Evolutionary conservation across 2,797 vertebrate species (phyloP).

Genomic region (Anas acuta): DNA sequence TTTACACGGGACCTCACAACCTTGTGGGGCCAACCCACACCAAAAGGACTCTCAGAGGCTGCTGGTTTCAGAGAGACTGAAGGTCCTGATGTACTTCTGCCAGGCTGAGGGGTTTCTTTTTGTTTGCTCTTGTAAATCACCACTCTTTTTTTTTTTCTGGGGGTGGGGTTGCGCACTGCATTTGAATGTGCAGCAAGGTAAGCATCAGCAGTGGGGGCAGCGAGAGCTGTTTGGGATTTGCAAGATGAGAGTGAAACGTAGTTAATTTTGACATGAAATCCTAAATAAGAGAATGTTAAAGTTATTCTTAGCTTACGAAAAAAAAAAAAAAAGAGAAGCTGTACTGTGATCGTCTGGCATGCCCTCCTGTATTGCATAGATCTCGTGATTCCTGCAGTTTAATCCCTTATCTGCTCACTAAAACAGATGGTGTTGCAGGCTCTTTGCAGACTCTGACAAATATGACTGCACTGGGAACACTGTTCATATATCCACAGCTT

Average conservation of each 20-base stretch:
- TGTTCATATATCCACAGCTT: conserved; percentile 13
- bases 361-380: not conserved
- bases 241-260: not conserved
- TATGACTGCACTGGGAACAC: conserved; percentile 5
- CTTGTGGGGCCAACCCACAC: not conserved
- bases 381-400: conserved; percentile 26
- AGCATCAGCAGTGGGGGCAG: not conserved
- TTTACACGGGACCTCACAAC: not conserved
- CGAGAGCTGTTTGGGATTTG: not conserved
- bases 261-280: conserved; percentile 28
- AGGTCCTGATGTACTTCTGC: not conserved
- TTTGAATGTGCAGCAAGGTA: not conserved
- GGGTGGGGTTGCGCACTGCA: not conserved
- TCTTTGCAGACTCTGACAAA: conserved; percentile 57
- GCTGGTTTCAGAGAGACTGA: not conserved
- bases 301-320: not conserved
- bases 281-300: conserved; percentile 18
- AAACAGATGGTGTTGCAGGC: conserved; percentile 61
- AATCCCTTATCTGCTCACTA: conserved; percentile 18
- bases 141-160: not conserved
- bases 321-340: not conserved
- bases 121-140: not conserved
- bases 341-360: conserved; percentile 2
- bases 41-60: not conserved
- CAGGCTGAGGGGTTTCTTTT: not conserved